Conservation (phyloP, 1,140 invertebrate species). For the Microplitis mediator region DNA sequence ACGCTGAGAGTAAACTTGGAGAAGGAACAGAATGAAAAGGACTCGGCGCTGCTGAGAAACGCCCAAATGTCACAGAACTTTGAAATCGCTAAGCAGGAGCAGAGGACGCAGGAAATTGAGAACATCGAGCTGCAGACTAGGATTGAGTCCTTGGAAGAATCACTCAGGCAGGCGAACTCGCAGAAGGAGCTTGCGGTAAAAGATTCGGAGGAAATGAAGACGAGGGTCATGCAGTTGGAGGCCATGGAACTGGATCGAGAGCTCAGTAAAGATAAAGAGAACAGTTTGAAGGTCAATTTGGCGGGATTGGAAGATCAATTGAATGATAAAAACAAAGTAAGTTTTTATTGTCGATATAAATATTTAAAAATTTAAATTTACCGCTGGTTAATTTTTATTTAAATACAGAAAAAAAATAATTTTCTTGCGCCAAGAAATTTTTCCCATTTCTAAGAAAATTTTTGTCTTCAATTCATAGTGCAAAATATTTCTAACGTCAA, state of each 20-base stretch:
- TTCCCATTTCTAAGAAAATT: too few relatives aligned
- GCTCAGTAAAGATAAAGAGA: conserved; percentile 63
- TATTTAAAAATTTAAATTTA: too few relatives aligned
- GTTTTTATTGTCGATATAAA: conserved; percentile 9
- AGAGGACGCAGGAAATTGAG: conserved; percentile 69
- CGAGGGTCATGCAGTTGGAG: conserved; percentile 59
- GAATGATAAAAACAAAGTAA: conserved; percentile 62
- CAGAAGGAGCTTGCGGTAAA: conserved; percentile 63
- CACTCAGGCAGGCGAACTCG: conserved; percentile 51
- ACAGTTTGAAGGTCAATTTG: conserved; percentile 67
- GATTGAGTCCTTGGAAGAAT: conserved; percentile 50
- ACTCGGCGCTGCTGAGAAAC: conserved; percentile 77
- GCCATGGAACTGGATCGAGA: conserved; percentile 54
- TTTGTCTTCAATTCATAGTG: too few relatives aligned
- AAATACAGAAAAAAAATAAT: too few relatives aligned
- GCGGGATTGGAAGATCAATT: conserved; percentile 76
- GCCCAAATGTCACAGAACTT: conserved; percentile 84
- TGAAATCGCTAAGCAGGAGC: conserved; percentile 74
- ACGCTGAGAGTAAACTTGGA: conserved; percentile 50
- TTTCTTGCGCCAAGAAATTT: too few relatives aligned
- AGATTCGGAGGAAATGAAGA: conserved; percentile 60
- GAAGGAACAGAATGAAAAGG: conserved; percentile 74
- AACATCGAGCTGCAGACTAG: conserved; percentile 52
- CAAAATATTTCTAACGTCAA: too few relatives aligned
- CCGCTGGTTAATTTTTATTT: too few relatives aligned